Base-by-base conservation (phyloP, 1,140 invertebrate species). In the Habropoda laboriosa region DNA sequence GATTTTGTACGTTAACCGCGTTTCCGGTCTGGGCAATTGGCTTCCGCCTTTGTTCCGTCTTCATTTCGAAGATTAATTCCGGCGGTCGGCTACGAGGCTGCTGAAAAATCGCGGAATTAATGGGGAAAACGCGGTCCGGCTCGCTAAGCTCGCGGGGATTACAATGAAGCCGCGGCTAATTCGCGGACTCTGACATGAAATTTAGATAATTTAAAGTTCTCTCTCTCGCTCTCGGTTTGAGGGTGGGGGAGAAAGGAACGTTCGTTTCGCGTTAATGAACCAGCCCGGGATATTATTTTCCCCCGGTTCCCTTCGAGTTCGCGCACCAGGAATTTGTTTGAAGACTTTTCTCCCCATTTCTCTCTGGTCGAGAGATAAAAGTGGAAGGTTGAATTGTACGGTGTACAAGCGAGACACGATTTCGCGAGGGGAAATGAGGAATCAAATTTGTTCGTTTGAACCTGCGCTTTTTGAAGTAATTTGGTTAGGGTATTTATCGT, bases 21-120 rank as follows among this genome's bases (percentile, higher is more conserved):
- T 66, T 73, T 49, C 42, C n/a, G 55, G 57, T 32, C 55, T n/a
- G 42, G 42, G 42, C 53, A 73, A 73, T 61, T 73, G 70, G 70
- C 70, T 73, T 73, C 45, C 21, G 30, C 57, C 30, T 73, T 73
- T 73, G 24, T 73, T n/a, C 57, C 35, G 18, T 53, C 58, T 74
- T 74, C 58, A n/a, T 64, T 64, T 51, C 16, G 45, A 30, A 53
- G 53, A 76, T 76, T 66, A 76, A 76, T 76, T 55, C 64, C 27
- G 30, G 18, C 21, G 42, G 40, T 32, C 38, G 57, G 63, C 27
- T 45, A n/a, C 27, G 16, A 45, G 45, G 68, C 45, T 42, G 49
- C 18, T 42, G 61, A 76, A 76, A 76, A 76, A 76, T 76, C 63
- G 73, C 49, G 49, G 38, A 32, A 67, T 76, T 76, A 76, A 40